Evolutionary conservation across 2,113 vertebrate genomes (phyloP).

Genomic region (Rhynchomys soricoides): DNA sequence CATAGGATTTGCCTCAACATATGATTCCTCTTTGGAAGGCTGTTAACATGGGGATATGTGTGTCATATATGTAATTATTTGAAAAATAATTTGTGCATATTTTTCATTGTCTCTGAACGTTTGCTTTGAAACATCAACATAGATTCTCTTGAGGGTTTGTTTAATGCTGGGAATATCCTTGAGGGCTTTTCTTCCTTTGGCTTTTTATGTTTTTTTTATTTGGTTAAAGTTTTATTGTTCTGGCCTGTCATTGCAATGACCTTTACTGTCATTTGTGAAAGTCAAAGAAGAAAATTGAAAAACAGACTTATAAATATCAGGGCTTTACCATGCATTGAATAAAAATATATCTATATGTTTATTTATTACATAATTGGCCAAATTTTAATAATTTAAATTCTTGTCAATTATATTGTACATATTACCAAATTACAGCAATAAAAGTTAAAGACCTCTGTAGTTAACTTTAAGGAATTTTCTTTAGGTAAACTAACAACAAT

Average conservation of each 20-base stretch:
- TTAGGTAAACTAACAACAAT: neutral
- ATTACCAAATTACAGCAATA: neutral
- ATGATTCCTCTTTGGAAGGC: neutral
- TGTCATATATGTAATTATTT: neutral
- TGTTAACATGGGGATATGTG: neutral
- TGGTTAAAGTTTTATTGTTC: constrained; percentile 22
- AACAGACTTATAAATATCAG: neutral
- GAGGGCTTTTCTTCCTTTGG: neutral
- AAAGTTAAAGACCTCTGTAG: neutral
- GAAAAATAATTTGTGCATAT: neutral
- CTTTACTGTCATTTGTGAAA: neutral
- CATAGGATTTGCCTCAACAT: neutral
- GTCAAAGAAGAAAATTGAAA: neutral
- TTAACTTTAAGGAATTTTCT: neutral
- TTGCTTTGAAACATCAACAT: neutral
- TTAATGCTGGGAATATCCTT: constrained; percentile 28
- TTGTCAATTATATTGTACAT: neutral
- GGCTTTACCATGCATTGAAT: neutral
- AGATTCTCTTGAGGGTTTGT: neutral
- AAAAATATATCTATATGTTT: neutral
- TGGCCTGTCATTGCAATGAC: neutral
- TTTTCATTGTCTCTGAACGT: neutral
- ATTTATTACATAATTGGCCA: neutral
- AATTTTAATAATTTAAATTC: neutral
- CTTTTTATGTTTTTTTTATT: neutral